phyloP scores from a whole-genome alignment of 2,113 vertebrate species.

The Anhinga anhinga region DNA sequence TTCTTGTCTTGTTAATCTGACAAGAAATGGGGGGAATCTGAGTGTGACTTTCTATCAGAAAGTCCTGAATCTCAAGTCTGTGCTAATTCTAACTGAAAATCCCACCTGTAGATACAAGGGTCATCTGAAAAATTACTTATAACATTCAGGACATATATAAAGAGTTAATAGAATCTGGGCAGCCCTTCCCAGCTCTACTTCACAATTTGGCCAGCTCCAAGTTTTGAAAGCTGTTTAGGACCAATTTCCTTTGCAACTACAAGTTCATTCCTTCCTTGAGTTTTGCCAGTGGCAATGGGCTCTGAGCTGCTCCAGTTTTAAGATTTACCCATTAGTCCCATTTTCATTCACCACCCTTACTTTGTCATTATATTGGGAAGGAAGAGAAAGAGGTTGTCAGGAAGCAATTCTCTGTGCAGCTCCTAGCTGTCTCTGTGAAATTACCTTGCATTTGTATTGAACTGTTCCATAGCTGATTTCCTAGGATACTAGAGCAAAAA shows the following conservation, averaged over 20 bases:
- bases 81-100: background rate
- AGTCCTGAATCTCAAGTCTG: background rate
- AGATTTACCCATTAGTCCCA: background rate
- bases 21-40: background rate
- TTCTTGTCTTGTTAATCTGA: background rate
- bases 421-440: background rate
- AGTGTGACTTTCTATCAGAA: background rate
- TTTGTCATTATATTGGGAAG: background rate
- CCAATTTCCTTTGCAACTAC: background rate
- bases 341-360: background rate
- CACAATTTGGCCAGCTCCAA: background rate
- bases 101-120: background rate
- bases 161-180: background rate
- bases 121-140: background rate
- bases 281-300: background rate
- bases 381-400: background rate
- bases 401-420: background rate
- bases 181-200: background rate
- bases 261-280: background rate
- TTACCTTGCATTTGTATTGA: background rate
- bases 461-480: background rate
- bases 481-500: background rate
- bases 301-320: background rate
- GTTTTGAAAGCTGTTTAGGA: background rate
- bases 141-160: background rate